phyloP scores from a whole-genome alignment of 2,113 vertebrate genomes.

The Bagarius yarrelli region DNA sequence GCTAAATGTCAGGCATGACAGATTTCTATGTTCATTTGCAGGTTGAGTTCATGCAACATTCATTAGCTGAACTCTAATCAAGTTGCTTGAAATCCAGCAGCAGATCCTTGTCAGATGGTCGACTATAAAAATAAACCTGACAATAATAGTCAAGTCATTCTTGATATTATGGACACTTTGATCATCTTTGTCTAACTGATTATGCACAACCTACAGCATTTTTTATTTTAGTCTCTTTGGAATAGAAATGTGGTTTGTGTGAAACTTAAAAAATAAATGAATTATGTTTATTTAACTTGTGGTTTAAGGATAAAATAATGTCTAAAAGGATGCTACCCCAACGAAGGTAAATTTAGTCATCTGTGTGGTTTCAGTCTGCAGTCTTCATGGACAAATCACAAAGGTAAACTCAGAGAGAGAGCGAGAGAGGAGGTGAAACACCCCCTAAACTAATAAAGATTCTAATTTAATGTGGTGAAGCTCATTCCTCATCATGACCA shows the following conservation, averaged over 20 bases:
- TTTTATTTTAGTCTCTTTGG: neutral
- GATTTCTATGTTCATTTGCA: neutral
- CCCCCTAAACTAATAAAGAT: conserved; percentile 31
- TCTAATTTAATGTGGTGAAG: conserved; percentile 37
- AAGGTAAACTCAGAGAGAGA: conserved; percentile 21
- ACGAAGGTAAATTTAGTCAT: conserved; percentile 15
- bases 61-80: neutral
- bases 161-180: neutral
- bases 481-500: conserved; percentile 37
- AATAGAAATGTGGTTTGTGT: neutral
- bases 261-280: neutral
- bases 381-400: conserved; percentile 32
- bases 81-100: neutral
- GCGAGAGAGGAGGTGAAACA: neutral
- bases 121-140: neutral
- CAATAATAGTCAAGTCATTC: neutral
- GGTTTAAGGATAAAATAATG: conserved; percentile 14
- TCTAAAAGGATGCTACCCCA: neutral
- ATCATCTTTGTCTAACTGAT: neutral
- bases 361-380: conserved; percentile 26
- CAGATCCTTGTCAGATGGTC: neutral
- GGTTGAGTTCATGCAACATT: neutral
- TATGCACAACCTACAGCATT: neutral
- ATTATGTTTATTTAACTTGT: conserved; percentile 16
- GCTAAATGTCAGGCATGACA: neutral